Evolutionary conservation across 2,888 invertebrate species (phyloP), one percentile per base, ranked within the genome.

Genomic region (Pollenia griseotomentosa): DNA sequence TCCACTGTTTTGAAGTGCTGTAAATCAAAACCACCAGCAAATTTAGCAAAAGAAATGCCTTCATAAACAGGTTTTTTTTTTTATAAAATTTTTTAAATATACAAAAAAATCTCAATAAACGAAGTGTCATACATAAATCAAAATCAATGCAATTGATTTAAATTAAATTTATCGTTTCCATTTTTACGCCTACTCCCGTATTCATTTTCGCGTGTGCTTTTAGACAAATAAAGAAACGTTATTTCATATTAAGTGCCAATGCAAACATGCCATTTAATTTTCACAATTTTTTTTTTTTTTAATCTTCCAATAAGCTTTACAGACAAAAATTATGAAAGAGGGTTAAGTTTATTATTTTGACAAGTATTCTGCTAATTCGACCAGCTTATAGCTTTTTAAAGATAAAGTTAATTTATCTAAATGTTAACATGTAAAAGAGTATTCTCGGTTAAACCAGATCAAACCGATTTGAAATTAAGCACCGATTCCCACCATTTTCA

Each of bases 191-290:
- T 51, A 68, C 51, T 68, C 46, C n/a, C 11, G 1, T 40, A 42
- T 16, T 59, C 14, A 6, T 33, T 59, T 33, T 33, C 12, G 8
- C 7, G 12, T 46, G 10, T 66, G 7, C 2, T 14, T 1, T 19
- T 11, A 55, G 12, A 65, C 48, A 71, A 65, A 40, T 33, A 65
- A 51, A 55, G 71, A 73, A 70, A 16, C 44, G 44, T 65, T 10
- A 51, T 80, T 78, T 65, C 16, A 74, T 40, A 61, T 78, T 78
- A 74, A 78, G 73, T 82, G 81, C 81, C 73, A 81, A 78, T 85
- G 61, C 66, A 81, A 73, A 78, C 14, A 73, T 16, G 6, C 33
- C 33, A 33, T 33, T 33, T 33, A 6, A 6, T 33, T 33, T 33
- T 57, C 7, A 57, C 19, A 12, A 57, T 4, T 57, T 33, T 57